phyloP scores from a whole-genome alignment of 2,113 vertebrate species.

The Aythya baeri region DNA sequence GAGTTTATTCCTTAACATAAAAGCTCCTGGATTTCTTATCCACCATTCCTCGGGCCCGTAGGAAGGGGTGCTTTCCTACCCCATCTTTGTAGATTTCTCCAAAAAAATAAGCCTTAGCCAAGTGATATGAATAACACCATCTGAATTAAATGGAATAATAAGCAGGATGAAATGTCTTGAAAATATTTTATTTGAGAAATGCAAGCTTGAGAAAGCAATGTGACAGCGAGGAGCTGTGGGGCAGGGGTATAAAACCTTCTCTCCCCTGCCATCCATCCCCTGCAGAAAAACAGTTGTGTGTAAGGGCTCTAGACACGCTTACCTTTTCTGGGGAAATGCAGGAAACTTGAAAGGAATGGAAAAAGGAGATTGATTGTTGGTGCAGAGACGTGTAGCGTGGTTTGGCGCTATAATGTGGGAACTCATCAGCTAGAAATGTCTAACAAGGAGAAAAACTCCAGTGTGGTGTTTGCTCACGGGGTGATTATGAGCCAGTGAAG shows the following conservation, averaged over 20 bases:
- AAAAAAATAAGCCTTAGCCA: not conserved
- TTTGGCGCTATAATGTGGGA: not conserved
- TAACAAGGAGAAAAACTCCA: not conserved
- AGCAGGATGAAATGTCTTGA: not conserved
- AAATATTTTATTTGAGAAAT: not conserved
- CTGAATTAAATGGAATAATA: not conserved
- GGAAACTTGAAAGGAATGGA: not conserved
- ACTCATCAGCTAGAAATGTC: not conserved
- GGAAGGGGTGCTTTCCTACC: not conserved
- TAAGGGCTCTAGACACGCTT: rapidly evolving
- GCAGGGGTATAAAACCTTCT: not conserved
- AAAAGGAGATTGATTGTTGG: not conserved
- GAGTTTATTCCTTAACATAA: not conserved
- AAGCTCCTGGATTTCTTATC: not conserved
- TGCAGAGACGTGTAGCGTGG: not conserved
- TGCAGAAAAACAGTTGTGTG: rapidly evolving
- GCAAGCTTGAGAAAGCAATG: not conserved
- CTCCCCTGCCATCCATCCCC: not conserved
- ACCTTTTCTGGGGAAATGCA: not conserved
- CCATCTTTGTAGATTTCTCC: not conserved
- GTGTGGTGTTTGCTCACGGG: not conserved
- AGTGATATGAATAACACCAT: not conserved
- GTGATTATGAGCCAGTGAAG: not conserved
- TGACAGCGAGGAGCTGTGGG: not conserved
- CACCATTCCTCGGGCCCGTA: not conserved